Evolutionary conservation across 2,797 vertebrate species (phyloP).

Genomic region (Lepidocolaptes lacrymiger): DNA sequence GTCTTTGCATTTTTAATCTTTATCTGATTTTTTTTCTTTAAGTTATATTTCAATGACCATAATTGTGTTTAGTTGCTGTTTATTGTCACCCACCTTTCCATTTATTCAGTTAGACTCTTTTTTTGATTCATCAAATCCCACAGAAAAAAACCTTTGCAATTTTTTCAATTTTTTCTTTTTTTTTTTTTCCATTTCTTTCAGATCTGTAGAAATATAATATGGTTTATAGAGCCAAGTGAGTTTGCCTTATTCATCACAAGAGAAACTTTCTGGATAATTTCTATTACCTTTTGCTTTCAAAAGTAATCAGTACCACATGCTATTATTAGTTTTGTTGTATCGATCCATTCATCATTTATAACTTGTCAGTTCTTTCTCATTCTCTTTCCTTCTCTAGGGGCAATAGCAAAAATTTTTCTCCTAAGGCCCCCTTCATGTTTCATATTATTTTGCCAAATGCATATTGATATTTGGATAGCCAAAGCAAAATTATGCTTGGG

Average conservation of each 20-base stretch:
- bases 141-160: not conserved
- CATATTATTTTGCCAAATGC: constrained; percentile 20
- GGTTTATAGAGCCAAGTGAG: not conserved
- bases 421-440: not conserved
- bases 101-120: not conserved
- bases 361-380: not conserved
- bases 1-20: not conserved
- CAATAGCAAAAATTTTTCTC: not conserved
- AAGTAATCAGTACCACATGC: not conserved
- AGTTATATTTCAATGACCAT: not conserved
- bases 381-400: not conserved
- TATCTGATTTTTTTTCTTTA: not conserved
- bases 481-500: constrained; percentile 18
- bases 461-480: constrained; percentile 22
- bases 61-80: not conserved
- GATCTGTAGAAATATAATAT: not conserved
- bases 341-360: not conserved
- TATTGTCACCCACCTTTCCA: not conserved
- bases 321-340: not conserved
- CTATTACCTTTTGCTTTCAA: constrained; percentile 27
- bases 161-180: not conserved
- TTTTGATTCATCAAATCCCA: not conserved
- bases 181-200: not conserved
- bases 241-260: not conserved
- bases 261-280: constrained; percentile 18